Base-by-base conservation (phyloP, 1,140 invertebrate species). In the Drosophila sucinea region DNA sequence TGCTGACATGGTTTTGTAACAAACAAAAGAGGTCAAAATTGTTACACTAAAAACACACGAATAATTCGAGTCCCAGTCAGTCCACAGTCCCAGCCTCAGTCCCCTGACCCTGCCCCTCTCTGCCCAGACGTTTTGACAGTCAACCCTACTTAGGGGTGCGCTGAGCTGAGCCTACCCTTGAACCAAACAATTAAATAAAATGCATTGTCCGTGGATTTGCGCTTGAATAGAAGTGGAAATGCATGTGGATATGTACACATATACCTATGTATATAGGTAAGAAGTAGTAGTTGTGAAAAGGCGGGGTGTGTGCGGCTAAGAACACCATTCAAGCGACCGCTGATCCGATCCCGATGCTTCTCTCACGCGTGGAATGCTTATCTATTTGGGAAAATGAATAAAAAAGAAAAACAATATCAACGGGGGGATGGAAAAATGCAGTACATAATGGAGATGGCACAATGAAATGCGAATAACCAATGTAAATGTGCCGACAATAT, bases 11-110 rank as follows among this genome's bases (percentile, higher is more conserved):
- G 66, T 55, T 70, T 74, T 74, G 67, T 58, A 79, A 47, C 65
- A 78, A 70, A 89, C 81, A 90, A 89, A 81, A 78, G 78, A 89
- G 84, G 84, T 89, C 84, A 89, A 89, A 78, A 70, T 81, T 78
- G 84, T 84, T 89, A 84, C 84, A 89, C 67, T 83, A 74, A 64
- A 74, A 64, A 74, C 60, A 74, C 55, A 57, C 56, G 65, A 63
- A 25, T 64, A 40, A 67, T 44, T 51, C 8, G 60, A 65, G 47
- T 56, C 66, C 62, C 35, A 40, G 35, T 54, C 54, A 23, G 38
- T 27, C 17, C 33, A 25, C 30, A 30, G 33, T 2, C 3, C 10
- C 33, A 35, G 29, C 27, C 17, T 41, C 60, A 10, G 40, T 40
- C 11, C 41, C 8, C 23, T 35, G 38, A 23, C 55, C 27, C 8